phyloP scores from a whole-genome alignment of 2,797 vertebrate species.

The Heteromormyrus szaboi region DNA sequence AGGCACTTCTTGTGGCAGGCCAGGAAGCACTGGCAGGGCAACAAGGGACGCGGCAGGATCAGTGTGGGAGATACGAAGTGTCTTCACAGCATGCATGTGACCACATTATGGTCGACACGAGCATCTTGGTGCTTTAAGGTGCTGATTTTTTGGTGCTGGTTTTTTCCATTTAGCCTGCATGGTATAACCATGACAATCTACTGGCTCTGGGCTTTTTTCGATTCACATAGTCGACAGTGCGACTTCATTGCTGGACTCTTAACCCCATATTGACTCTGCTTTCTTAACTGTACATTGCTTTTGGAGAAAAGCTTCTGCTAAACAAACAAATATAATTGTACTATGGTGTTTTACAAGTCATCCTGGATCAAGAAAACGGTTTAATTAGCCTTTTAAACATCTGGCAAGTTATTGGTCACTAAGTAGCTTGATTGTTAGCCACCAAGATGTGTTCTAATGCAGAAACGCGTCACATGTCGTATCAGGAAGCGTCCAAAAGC shows the following conservation, averaged over 20 bases:
- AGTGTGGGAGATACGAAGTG: background rate
- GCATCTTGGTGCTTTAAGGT: background rate
- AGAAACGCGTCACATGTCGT: background rate
- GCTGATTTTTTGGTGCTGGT: background rate
- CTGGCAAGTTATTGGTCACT: background rate
- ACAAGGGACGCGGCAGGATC: background rate
- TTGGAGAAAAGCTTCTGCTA: background rate
- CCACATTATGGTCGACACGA: background rate
- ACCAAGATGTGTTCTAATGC: background rate
- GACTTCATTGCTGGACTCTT: background rate
- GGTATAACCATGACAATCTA: background rate
- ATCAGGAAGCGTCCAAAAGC: background rate
- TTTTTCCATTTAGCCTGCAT: background rate
- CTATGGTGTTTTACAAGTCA: background rate
- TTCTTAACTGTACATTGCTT: background rate
- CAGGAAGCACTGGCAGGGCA: slow-evolving; percentile 75
- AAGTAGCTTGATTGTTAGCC: background rate
- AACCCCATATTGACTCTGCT: background rate
- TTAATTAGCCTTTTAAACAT: background rate
- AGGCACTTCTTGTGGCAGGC: slow-evolving; percentile 94
- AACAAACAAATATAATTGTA: background rate
- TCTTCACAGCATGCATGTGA: background rate
- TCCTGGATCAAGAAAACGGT: background rate
- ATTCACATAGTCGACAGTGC: background rate
- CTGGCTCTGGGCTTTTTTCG: background rate